Conservation (phyloP, 2,888 invertebrate genomes). For the Ennomos fuscantarius region DNA sequence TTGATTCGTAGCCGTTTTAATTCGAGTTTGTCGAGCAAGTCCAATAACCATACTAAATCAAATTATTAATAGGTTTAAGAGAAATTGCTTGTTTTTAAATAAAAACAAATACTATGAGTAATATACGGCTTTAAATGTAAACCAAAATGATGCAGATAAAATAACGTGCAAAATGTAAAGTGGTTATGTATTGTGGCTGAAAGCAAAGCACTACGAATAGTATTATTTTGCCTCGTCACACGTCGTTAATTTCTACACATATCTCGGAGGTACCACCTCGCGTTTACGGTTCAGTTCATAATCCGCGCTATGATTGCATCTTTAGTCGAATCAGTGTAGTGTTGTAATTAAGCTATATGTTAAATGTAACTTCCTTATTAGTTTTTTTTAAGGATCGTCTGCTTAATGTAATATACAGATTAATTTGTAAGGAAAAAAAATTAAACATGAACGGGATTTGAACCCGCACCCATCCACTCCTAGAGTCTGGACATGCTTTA, state of each 20-base stretch:
- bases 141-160: neutral
- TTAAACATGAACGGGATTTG: too few relatives aligned
- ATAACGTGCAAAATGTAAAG: neutral
- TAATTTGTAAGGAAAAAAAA: too few relatives aligned
- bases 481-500: too few relatives aligned
- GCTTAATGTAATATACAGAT: too few relatives aligned
- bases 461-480: too few relatives aligned
- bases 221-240: neutral
- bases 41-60: slow-evolving; percentile 4
- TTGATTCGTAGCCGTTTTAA: slow-evolving; percentile 39
- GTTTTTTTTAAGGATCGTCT: too few relatives aligned
- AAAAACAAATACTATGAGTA: neutral
- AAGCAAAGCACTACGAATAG: too few relatives aligned
- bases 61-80: slow-evolving; percentile 7
- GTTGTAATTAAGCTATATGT: neutral
- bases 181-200: too few relatives aligned
- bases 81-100: slow-evolving; percentile 1
- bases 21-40: neutral
- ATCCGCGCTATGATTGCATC: neutral
- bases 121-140: neutral
- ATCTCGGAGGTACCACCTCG: neutral
- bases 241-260: neutral
- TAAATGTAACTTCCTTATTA: neutral
- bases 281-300: neutral
- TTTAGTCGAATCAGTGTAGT: slow-evolving; percentile 7